These are phyloP conservation scores for Lysandra bellargus DNA, from an alignment of 2,888 invertebrate genomes.

Conservation along the genomic window DNA sequence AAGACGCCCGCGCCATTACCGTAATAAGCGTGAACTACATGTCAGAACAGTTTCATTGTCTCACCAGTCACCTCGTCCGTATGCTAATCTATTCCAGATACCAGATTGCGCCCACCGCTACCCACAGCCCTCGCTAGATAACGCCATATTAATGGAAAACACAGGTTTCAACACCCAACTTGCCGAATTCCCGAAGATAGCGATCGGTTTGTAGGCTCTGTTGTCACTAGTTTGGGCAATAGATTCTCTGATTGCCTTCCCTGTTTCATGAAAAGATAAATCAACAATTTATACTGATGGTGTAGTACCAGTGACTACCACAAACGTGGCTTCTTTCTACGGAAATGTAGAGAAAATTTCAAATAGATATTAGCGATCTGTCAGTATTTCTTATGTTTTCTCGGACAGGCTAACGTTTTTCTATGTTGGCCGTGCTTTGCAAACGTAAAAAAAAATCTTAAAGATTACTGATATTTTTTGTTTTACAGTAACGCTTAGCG, in stretches of 20 bases:
- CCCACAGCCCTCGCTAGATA: conserved; percentile 3
- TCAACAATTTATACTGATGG: no score
- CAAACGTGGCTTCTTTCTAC: no score
- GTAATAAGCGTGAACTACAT: conserved; percentile 45
- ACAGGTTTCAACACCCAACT: background rate
- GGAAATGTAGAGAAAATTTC: no score
- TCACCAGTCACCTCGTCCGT: conserved; percentile 46
- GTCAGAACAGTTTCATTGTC: conserved; percentile 57
- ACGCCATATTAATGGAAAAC: background rate
- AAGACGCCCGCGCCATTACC: conserved; percentile 38
- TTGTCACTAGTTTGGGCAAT: background rate
- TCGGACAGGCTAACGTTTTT: no score
- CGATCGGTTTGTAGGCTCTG: background rate
- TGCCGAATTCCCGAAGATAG: background rate
- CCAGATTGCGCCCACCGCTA: conserved; percentile 45
- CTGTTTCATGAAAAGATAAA: background rate
- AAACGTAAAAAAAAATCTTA: no score
- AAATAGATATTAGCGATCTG: no score
- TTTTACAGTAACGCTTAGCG: no score
- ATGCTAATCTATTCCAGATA: conserved; percentile 59
- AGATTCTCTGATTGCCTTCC: background rate
- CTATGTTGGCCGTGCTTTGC: no score
- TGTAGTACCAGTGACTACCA: no score
- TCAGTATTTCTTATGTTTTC: no score
- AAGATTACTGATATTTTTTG: no score